Conservation (phyloP, 2,113 vertebrate genomes). For the Pyrgilauda ruficollis region DNA sequence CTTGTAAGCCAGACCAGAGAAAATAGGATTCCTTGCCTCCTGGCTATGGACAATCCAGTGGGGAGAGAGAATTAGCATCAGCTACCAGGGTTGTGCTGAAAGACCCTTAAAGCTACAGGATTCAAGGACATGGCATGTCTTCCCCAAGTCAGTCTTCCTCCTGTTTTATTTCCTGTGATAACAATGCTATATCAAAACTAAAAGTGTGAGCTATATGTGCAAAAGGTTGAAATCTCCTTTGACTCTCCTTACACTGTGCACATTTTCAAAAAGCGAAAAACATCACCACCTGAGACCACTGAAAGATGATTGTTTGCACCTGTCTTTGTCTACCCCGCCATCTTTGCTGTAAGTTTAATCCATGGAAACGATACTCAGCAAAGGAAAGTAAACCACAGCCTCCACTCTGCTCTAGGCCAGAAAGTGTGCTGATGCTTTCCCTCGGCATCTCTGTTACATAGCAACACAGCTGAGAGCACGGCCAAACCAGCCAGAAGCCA, state of each 20-base stretch:
- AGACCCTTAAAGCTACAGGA: background rate
- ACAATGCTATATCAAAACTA: background rate
- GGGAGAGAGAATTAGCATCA: background rate
- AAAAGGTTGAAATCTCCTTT: background rate
- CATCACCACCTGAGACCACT: accelerated
- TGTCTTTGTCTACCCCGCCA: background rate
- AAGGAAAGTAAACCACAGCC: background rate
- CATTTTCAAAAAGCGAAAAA: background rate
- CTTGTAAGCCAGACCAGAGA: background rate
- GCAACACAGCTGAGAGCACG: background rate
- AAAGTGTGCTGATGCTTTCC: background rate
- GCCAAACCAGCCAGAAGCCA: background rate
- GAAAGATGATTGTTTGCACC: background rate
- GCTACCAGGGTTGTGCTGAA: background rate
- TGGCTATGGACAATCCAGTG: background rate
- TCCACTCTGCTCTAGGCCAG: background rate
- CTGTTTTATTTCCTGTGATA: background rate
- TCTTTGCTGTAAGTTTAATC: background rate
- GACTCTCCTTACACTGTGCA: background rate
- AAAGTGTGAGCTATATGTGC: background rate
- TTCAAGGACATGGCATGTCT: background rate
- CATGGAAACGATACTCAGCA: background rate
- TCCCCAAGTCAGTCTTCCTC: background rate
- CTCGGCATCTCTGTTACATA: background rate
- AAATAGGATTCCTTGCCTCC: background rate